Evolutionary conservation across 2,888 invertebrate species (phyloP).

Genomic region (Cistogaster globosa): DNA sequence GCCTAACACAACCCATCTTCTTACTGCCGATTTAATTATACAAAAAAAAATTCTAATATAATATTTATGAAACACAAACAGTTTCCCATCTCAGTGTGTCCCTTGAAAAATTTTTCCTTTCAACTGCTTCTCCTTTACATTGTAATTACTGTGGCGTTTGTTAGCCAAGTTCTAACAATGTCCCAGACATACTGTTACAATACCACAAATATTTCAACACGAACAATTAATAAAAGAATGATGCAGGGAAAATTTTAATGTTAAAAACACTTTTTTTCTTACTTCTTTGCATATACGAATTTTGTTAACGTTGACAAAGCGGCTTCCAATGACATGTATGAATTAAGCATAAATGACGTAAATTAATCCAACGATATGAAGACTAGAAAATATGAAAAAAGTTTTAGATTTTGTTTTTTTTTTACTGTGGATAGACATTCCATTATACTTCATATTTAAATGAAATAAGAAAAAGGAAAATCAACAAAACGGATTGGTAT

Average conservation of each 20-base stretch:
- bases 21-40: neutral
- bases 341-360: conserved; percentile 10
- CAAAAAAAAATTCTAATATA: conserved; percentile 49
- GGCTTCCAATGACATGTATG: conserved; percentile 44
- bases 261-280: conserved; percentile 47
- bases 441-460: neutral
- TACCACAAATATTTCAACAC: conserved; percentile 40
- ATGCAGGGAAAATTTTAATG: conserved; percentile 56
- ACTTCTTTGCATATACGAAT: neutral
- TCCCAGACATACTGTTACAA: conserved; percentile 56
- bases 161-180: conserved; percentile 21
- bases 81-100: conserved; percentile 18
- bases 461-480: neutral
- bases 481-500: neutral
- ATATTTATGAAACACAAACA: conserved; percentile 65
- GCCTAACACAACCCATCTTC: neutral
- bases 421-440: conserved; percentile 8
- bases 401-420: neutral
- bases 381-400: conserved; percentile 24
- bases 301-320: conserved; percentile 12
- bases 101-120: conserved; percentile 51
- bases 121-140: neutral
- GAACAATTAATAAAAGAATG: conserved; percentile 22
- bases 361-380: conserved; percentile 2
- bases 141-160: conserved; percentile 31